A percentile compares a stretch with the other conserved stretches of the same genome.
phyloP scores from a whole-genome alignment of 2,888 invertebrate genomes.

The Chaetogeoica ovagalla region DNA sequence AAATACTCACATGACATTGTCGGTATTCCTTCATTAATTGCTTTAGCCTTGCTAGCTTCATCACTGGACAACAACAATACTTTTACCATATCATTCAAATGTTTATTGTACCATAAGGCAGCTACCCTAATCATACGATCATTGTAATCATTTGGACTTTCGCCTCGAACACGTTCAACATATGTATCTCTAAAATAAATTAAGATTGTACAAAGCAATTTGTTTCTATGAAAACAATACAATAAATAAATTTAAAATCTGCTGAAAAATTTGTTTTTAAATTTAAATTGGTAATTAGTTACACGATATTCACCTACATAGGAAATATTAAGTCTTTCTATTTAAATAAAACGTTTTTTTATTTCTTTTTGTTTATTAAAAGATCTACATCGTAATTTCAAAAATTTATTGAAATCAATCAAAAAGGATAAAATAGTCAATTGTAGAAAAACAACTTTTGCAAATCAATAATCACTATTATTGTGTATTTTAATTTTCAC shows the following conservation, averaged over 20 bases:
- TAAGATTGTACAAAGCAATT: neutral
- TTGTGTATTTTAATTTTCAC: neutral
- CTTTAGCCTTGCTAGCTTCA: constrained; percentile 73
- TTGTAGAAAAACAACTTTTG: too few species aligned
- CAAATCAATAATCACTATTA: neutral
- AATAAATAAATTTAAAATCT: neutral
- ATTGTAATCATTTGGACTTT: constrained; percentile 87
- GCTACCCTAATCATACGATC: constrained; percentile 85
- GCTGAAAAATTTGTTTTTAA: too few species aligned
- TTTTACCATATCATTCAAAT: constrained; percentile 63
- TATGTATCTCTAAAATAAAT: constrained; percentile 75
- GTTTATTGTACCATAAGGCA: constrained; percentile 79
- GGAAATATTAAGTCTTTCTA: too few species aligned
- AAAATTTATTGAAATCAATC: too few species aligned
- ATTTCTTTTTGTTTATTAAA: too few species aligned
- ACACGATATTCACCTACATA: too few species aligned
- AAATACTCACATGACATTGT: constrained; percentile 69
- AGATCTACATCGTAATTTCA: too few species aligned
- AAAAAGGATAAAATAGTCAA: too few species aligned
- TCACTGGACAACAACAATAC: constrained; percentile 81
- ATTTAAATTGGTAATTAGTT: too few species aligned
- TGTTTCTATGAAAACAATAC: neutral
- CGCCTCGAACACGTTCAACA: constrained; percentile 77
- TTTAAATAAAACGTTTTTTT: too few species aligned
- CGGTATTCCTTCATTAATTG: constrained; percentile 70